Conservation (phyloP, 2,888 invertebrate species). For the Ophioninae sp. region DNA sequence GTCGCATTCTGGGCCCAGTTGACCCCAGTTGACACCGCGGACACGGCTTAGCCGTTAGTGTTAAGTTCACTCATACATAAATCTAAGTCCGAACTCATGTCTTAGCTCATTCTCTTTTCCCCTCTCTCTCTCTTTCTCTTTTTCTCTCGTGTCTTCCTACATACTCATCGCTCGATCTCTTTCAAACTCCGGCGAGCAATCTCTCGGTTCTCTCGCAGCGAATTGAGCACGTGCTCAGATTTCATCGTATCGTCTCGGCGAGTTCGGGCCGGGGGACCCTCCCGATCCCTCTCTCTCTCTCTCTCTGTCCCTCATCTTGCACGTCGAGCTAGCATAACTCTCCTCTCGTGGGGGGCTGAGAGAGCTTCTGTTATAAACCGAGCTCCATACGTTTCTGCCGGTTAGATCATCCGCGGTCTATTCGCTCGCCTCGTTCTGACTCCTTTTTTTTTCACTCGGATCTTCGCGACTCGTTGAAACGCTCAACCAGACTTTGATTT, state of each 20-base stretch:
- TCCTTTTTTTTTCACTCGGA: slow-evolving; percentile 46
- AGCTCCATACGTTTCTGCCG: slow-evolving; percentile 64
- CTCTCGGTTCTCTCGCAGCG: slow-evolving; percentile 64
- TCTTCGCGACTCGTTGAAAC: slow-evolving; percentile 57
- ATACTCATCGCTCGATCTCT: slow-evolving; percentile 45
- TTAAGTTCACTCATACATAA: slow-evolving; percentile 80
- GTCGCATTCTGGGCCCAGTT: slow-evolving; percentile 81
- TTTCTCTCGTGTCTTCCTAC: slow-evolving; percentile 31
- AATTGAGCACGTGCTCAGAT: slow-evolving; percentile 81
- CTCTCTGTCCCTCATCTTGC: slow-evolving; percentile 4
- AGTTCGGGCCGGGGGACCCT: slow-evolving; percentile 43
- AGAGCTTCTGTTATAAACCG: slow-evolving; percentile 49
- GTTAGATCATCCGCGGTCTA: slow-evolving; percentile 78
- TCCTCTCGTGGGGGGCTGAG: slow-evolving; percentile 28
- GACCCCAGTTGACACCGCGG: slow-evolving; percentile 80
- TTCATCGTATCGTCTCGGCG: slow-evolving; percentile 72
- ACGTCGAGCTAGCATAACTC: slow-evolving; percentile 7
- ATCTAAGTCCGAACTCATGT: slow-evolving; percentile 79
- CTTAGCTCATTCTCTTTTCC: slow-evolving; percentile 65
- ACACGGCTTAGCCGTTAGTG: slow-evolving; percentile 80
- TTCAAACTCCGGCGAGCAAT: slow-evolving; percentile 53
- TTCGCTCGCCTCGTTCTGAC: slow-evolving; percentile 60
- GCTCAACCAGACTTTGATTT: slow-evolving; percentile 38
- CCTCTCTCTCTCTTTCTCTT: slow-evolving; percentile 23
- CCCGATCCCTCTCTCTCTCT: slow-evolving; percentile 14